These are phyloP conservation scores for Phengaris alcon DNA, from an alignment of 2,888 invertebrate species.

Conservation along the genomic window DNA sequence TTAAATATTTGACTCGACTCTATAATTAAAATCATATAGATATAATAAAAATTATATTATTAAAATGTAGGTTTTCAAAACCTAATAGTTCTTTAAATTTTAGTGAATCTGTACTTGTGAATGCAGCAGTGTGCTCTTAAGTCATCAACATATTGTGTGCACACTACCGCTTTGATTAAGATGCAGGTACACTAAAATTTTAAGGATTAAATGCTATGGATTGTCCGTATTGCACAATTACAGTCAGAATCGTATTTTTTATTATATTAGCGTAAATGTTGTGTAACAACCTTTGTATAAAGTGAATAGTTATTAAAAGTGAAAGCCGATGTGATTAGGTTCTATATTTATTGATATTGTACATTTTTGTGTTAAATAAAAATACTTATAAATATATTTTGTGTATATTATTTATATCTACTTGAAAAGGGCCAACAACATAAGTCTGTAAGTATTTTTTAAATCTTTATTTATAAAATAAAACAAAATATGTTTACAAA, in stretches of 20 bases:
- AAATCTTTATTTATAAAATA: background rate
- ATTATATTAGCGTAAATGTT: slow-evolving; percentile 46
- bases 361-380: slow-evolving; percentile 78
- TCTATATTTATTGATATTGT: slow-evolving; percentile 77
- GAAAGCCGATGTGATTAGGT: slow-evolving; percentile 68
- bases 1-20: background rate
- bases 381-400: slow-evolving; percentile 53
- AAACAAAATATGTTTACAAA: background rate
- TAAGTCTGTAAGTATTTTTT: background rate
- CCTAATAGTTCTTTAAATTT: background rate
- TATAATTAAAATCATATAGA: background rate
- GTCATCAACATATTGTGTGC: background rate
- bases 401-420: slow-evolving; percentile 35
- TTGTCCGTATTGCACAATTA: slow-evolving; percentile 31
- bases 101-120: background rate
- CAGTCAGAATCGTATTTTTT: slow-evolving; percentile 31
- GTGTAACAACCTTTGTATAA: slow-evolving; percentile 69
- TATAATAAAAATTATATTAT: background rate
- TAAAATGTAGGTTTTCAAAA: background rate
- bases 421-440: background rate
- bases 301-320: slow-evolving; percentile 61
- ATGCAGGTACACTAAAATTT: background rate
- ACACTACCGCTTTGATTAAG: background rate
- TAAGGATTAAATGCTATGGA: slow-evolving; percentile 28
- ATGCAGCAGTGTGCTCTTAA: background rate